These are phyloP conservation scores for Watsonalla cultraria DNA, from an alignment of 2,888 invertebrate genomes.

Conservation along the genomic window DNA sequence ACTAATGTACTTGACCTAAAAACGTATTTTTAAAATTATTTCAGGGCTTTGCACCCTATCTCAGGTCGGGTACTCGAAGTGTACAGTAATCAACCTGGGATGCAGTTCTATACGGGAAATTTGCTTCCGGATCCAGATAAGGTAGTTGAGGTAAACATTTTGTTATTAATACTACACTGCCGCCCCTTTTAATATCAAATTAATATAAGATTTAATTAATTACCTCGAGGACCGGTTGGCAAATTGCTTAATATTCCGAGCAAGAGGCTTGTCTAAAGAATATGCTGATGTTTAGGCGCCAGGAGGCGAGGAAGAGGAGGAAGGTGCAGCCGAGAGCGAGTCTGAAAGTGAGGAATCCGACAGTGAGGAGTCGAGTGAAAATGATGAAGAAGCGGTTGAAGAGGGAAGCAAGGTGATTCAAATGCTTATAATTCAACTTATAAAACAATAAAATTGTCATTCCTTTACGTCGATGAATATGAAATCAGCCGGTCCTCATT, in stretches of 20 bases:
- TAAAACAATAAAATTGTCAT: background rate
- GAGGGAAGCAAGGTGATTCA: constrained; percentile 51
- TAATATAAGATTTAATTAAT: too few species aligned
- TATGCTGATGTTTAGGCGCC: constrained; percentile 15
- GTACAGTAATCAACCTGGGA: constrained; percentile 91
- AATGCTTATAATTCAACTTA: constrained; percentile 9
- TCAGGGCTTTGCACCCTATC: constrained; percentile 81
- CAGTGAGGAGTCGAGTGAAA: constrained; percentile 37
- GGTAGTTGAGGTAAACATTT: constrained; percentile 47
- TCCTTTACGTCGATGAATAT: background rate
- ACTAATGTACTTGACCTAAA: too few species aligned
- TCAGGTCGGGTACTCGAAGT: constrained; percentile 88
- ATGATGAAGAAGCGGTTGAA: constrained; percentile 38
- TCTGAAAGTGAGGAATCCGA: constrained; percentile 32
- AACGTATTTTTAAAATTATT: too few species aligned
- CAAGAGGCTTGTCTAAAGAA: background rate
- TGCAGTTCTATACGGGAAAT: constrained; percentile 94
- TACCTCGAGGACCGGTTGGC: too few species aligned
- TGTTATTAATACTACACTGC: too few species aligned
- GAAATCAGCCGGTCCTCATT: background rate
- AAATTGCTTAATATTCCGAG: background rate
- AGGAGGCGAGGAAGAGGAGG: constrained; percentile 22
- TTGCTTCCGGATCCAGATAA: constrained; percentile 80
- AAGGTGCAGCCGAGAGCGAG: constrained; percentile 23
- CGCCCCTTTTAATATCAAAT: too few species aligned